A percentile compares a stretch with the other conserved stretches of the same genome.
Evolutionary conservation across 1,140 invertebrate genomes (phyloP).

Genomic region (Planococcus citri): DNA sequence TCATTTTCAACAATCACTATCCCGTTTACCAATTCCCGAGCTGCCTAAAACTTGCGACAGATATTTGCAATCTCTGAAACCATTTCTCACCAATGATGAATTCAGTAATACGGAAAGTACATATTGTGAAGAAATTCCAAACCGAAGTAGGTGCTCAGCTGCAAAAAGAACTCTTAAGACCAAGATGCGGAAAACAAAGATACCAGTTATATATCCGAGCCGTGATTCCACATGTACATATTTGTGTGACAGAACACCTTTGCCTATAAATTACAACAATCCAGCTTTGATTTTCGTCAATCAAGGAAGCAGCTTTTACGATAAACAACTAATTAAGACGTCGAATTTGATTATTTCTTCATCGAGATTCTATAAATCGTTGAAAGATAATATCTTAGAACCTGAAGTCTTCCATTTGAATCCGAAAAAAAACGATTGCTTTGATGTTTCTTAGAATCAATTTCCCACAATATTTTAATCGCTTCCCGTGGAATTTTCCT

Average conservation of each 20-base stretch:
- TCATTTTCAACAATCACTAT: slow-evolving; percentile 89
- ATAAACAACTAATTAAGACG: slow-evolving; percentile 67
- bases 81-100: slow-evolving; percentile 52
- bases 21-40: slow-evolving; percentile 79
- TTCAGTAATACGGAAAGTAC: slow-evolving; percentile 48
- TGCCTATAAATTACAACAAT: slow-evolving; percentile 92
- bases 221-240: slow-evolving; percentile 98
- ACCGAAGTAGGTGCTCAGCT: slow-evolving; percentile 52
- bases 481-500: no score
- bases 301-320: slow-evolving; percentile 56
- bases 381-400: slow-evolving; percentile 61
- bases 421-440: slow-evolving; percentile 78
- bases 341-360: slow-evolving; percentile 84
- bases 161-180: slow-evolving; percentile 55
- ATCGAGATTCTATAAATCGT: slow-evolving; percentile 70
- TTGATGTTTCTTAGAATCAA: slow-evolving; percentile 56
- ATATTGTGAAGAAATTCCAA: slow-evolving; percentile 52
- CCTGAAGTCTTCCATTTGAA: slow-evolving; percentile 96
- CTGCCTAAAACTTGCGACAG: slow-evolving; percentile 68
- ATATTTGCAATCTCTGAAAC: slow-evolving; percentile 71
- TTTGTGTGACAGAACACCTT: slow-evolving; percentile 63
- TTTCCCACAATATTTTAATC: no score
- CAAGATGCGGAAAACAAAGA: slow-evolving; percentile 68
- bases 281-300: slow-evolving; percentile 75
- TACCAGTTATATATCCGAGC: slow-evolving; percentile 86